These are phyloP conservation scores for Drosophila barbarae DNA, from an alignment of 2,888 invertebrate species.

Conservation along the genomic window DNA sequence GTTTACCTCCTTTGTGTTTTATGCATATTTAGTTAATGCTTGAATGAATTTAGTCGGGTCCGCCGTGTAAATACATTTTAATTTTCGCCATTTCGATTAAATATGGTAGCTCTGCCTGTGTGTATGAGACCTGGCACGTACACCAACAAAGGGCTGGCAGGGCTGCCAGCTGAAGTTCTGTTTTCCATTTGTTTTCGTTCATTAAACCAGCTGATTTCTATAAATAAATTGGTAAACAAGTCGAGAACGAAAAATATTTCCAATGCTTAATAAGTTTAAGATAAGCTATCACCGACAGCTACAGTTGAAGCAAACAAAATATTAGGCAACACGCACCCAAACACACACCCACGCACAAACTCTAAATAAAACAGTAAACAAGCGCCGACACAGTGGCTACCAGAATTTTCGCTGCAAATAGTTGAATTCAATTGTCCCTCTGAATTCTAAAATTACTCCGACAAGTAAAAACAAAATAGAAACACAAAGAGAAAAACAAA, in stretches of 20 bases:
- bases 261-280: slow-evolving; percentile 1
- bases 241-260: neutral
- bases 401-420: neutral
- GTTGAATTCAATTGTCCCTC: neutral
- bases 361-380: slow-evolving; percentile 10
- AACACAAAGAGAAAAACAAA: neutral
- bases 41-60: slow-evolving; percentile 21
- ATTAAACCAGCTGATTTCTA: slow-evolving; percentile 28
- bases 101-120: slow-evolving; percentile 27
- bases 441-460: neutral
- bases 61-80: slow-evolving; percentile 36
- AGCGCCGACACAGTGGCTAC: slow-evolving; percentile 2
- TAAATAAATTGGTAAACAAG: slow-evolving; percentile 31
- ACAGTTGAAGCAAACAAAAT: neutral
- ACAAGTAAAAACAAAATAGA: neutral
- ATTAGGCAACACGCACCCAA: neutral
- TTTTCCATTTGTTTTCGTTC: slow-evolving; percentile 8
- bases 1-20: slow-evolving; percentile 41
- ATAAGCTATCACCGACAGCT: neutral
- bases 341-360: neutral
- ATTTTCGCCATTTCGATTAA: slow-evolving; percentile 42
- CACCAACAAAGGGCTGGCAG: slow-evolving; percentile 13
- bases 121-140: slow-evolving; percentile 23
- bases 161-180: slow-evolving; percentile 13
- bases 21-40: slow-evolving; percentile 31